Conservation (phyloP, 1,140 invertebrate species). For the Eufriesea mexicana region DNA sequence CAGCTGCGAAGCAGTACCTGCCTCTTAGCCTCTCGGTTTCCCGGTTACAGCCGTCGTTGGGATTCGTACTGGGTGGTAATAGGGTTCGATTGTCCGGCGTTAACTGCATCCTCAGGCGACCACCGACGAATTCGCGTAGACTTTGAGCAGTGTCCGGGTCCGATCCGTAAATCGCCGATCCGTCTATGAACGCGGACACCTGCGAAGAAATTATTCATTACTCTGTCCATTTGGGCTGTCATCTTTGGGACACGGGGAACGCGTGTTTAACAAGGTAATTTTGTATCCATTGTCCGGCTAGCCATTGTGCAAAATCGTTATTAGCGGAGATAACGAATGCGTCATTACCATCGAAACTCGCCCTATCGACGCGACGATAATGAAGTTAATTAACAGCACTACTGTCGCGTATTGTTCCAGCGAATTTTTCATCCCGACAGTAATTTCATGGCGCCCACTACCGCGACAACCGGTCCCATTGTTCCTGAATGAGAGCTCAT, state of each 20-base stretch:
- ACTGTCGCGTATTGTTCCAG: background rate
- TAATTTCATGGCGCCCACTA: background rate
- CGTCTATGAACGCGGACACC: slow-evolving; percentile 93
- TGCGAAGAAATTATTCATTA: slow-evolving; percentile 38
- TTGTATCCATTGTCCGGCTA: background rate
- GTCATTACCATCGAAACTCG: background rate
- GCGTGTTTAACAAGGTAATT: background rate
- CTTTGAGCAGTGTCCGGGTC: slow-evolving; percentile 81
- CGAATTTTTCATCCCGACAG: background rate
- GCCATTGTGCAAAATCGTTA: background rate
- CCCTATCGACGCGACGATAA: background rate
- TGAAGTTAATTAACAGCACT: slow-evolving; percentile 22
- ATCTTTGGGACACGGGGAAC: background rate
- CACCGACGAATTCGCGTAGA: slow-evolving; percentile 84
- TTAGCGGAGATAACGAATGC: slow-evolving; percentile 5
- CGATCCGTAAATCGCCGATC: slow-evolving; percentile 92
- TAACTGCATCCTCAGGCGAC: slow-evolving; percentile 85
- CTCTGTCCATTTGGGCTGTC: background rate
- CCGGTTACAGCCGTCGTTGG: slow-evolving; percentile 89
- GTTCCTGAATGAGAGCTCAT: background rate
- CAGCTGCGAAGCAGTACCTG: slow-evolving; percentile 90
- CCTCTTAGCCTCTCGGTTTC: slow-evolving; percentile 85
- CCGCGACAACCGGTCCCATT: background rate
- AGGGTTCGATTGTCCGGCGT: slow-evolving; percentile 86
- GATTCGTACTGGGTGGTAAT: slow-evolving; percentile 87